phyloP scores from a whole-genome alignment of 1,140 invertebrate genomes.

The Brachionus sp. region DNA sequence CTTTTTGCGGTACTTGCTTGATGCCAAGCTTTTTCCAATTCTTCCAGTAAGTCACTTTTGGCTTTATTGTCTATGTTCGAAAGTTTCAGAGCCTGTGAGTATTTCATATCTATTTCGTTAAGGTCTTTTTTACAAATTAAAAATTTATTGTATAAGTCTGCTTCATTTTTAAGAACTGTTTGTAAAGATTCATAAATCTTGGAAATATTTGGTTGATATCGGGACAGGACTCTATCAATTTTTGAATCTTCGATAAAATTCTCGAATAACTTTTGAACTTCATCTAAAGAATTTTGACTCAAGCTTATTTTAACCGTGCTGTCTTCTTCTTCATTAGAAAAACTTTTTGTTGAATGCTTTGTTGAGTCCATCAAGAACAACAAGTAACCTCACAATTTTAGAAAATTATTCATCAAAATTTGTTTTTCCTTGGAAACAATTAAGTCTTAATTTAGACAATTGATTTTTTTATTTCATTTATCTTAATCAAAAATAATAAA shows the following conservation, averaged over 20 bases:
- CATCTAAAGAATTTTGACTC: neutral
- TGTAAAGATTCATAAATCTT: constrained; percentile 20
- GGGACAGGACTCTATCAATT: neutral
- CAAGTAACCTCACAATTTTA: no score
- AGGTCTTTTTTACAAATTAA: neutral
- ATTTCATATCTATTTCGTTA: neutral
- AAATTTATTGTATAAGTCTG: constrained; percentile 2
- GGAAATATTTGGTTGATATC: neutral
- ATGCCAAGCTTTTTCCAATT: constrained; percentile 62
- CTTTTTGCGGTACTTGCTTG: constrained; percentile 61
- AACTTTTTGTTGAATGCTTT: neutral
- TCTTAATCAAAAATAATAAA: no score
- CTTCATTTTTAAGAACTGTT: constrained; percentile 8
- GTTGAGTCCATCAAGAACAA: neutral
- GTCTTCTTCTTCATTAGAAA: neutral
- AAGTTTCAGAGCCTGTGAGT: neutral
- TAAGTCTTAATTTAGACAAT: no score
- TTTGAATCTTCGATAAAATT: constrained; percentile 6
- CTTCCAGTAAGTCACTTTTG: constrained; percentile 50
- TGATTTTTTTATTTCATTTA: no score
- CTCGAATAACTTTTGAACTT: neutral
- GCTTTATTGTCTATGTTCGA: constrained; percentile 18
- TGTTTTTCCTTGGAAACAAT: no score
- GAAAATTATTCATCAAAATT: no score
- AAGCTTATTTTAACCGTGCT: neutral